phyloP scores from a whole-genome alignment of 2,888 invertebrate species.

The Troides helena region DNA sequence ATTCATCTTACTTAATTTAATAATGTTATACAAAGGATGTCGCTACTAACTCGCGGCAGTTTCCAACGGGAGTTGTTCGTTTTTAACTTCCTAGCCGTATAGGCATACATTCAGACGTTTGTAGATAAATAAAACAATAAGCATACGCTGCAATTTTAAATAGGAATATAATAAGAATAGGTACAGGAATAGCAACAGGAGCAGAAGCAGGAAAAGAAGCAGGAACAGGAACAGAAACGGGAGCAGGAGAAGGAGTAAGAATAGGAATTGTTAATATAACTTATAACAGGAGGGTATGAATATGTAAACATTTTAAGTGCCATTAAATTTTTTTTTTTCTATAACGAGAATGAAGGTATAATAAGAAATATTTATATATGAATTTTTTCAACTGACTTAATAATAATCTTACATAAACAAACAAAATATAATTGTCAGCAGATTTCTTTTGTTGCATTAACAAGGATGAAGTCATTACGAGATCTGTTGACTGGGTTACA shows the following conservation, averaged over 20 bases:
- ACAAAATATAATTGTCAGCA: background rate
- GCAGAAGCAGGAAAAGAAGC: no score
- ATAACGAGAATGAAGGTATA: no score
- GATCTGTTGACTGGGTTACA: background rate
- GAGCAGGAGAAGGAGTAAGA: no score
- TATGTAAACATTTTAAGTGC: no score
- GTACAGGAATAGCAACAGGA: no score
- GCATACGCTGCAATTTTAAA: background rate
- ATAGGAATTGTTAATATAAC: no score
- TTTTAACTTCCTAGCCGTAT: background rate
- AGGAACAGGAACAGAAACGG: no score
- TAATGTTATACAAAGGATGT: background rate
- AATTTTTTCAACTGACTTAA: no score
- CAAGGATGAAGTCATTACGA: background rate
- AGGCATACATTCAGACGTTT: background rate
- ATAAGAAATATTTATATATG: no score
- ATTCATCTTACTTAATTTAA: background rate
- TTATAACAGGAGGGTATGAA: no score
- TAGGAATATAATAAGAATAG: background rate
- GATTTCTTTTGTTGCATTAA: background rate
- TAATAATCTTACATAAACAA: no score
- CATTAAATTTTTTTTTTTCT: no score
- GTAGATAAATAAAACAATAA: background rate
- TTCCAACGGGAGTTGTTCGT: background rate
- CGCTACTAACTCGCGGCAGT: background rate